These are phyloP conservation scores for Scolanthus callimorphus DNA, from an alignment of 92 coral and sea anemone genomes.

Conservation along the genomic window DNA sequence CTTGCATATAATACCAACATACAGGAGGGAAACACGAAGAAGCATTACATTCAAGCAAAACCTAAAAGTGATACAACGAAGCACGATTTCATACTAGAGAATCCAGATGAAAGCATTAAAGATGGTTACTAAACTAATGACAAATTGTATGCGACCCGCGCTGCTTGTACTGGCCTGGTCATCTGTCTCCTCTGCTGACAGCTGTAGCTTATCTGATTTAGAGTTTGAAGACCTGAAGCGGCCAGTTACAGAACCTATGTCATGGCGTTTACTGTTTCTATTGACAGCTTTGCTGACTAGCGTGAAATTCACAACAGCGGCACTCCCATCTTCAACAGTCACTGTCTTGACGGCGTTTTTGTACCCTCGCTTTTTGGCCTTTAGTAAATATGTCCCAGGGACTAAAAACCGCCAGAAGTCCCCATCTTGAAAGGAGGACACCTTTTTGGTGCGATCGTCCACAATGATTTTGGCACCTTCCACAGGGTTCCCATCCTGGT, in stretches of 20 bases:
- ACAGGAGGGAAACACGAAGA: too few relatives aligned
- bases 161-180: background rate
- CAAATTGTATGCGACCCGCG: too few relatives aligned
- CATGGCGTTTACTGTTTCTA: background rate
- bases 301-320: constrained; percentile 63
- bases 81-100: too few relatives aligned
- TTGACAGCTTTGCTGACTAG: constrained; percentile 26
- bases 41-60: too few relatives aligned
- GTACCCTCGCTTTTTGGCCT: constrained; percentile 61
- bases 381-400: constrained; percentile 75
- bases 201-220: background rate
- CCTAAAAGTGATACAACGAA: too few relatives aligned
- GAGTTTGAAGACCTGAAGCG: background rate
- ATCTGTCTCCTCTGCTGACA: background rate
- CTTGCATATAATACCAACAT: too few relatives aligned
- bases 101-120: too few relatives aligned
- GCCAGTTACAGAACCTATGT: background rate
- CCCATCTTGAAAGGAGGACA: constrained; percentile 67
- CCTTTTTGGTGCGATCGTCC: constrained; percentile 72
- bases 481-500: constrained; percentile 74
- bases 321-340: constrained; percentile 41
- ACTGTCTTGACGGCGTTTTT: constrained; percentile 55
- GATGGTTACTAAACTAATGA: too few relatives aligned
- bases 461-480: constrained; percentile 78
- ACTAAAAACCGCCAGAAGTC: constrained; percentile 92